These are phyloP conservation scores for Coturnix japonica DNA, from an alignment of 2,113 vertebrate genomes.

Conservation along the genomic window DNA sequence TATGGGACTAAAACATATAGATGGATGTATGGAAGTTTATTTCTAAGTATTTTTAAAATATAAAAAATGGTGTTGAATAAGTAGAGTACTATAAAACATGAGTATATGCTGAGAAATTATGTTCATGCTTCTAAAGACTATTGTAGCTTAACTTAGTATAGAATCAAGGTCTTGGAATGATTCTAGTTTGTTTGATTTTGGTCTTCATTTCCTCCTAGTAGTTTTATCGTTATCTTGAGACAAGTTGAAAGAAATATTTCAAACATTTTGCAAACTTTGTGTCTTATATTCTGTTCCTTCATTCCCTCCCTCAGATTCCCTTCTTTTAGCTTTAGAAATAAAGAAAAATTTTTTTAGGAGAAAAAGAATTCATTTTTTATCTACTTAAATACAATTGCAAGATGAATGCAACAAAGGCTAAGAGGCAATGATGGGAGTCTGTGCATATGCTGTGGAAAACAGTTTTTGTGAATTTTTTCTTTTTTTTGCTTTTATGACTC, in stretches of 20 bases:
- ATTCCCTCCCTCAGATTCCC: neutral
- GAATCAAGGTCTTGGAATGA: neutral
- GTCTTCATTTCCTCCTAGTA: neutral
- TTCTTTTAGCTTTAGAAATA: neutral
- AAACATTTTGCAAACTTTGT: neutral
- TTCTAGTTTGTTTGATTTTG: neutral
- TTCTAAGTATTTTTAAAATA: slow-evolving; percentile 9
- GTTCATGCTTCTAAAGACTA: neutral
- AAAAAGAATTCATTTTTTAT: neutral
- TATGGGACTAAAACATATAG: neutral
- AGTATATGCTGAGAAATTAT: neutral
- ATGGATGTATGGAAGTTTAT: neutral
- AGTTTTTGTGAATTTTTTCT: neutral
- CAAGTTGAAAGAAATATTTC: neutral
- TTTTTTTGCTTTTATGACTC: neutral
- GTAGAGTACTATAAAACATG: neutral
- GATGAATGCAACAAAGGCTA: neutral
- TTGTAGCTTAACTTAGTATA: neutral
- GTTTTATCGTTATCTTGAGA: neutral
- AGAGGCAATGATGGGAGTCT: neutral
- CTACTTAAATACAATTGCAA: neutral
- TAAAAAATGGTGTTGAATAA: neutral
- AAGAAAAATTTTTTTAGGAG: no score
- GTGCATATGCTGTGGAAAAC: neutral
- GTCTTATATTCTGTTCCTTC: neutral